phyloP scores from a whole-genome alignment of 1,140 invertebrate genomes.

The Ceratosolen fusciceps region DNA sequence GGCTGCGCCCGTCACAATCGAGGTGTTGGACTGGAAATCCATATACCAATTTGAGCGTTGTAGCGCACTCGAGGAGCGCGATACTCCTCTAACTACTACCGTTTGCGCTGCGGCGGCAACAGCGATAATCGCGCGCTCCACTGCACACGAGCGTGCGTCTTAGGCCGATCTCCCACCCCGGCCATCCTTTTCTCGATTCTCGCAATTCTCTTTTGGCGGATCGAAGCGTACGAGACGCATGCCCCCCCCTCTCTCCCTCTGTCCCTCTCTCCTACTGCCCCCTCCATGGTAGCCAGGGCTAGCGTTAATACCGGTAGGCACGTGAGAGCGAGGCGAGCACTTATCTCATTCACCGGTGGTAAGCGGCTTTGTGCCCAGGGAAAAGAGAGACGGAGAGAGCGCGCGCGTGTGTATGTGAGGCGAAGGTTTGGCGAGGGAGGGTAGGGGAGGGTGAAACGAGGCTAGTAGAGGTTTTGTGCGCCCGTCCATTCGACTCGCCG shows the following conservation, averaged over 20 bases:
- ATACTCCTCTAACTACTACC: slow-evolving; percentile 41
- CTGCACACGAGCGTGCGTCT: slow-evolving; percentile 16
- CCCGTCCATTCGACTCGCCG: no score
- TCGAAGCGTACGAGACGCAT: slow-evolving; percentile 1
- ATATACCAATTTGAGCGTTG: slow-evolving; percentile 66
- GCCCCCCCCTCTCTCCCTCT: neutral
- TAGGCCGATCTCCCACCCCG: neutral
- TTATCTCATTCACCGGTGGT: neutral
- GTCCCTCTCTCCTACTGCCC: neutral
- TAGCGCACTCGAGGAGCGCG: slow-evolving; percentile 6
- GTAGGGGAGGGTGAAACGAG: no score
- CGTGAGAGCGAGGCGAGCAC: neutral
- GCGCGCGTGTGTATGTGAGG: no score
- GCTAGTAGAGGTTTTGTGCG: neutral
- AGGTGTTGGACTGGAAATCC: slow-evolving; percentile 73
- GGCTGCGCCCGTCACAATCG: slow-evolving; percentile 61
- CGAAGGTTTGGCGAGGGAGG: no score
- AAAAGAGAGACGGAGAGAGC: no score
- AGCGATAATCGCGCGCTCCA: neutral
- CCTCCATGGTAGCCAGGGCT: neutral
- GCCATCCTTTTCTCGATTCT: neutral
- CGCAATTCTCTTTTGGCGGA: neutral
- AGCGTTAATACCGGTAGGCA: neutral
- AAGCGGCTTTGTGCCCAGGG: neutral
- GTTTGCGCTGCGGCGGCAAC: neutral